Evolutionary conservation across 2,113 vertebrate genomes (phyloP), one percentile per base, ranked within the genome.

Genomic region (Parus major): DNA sequence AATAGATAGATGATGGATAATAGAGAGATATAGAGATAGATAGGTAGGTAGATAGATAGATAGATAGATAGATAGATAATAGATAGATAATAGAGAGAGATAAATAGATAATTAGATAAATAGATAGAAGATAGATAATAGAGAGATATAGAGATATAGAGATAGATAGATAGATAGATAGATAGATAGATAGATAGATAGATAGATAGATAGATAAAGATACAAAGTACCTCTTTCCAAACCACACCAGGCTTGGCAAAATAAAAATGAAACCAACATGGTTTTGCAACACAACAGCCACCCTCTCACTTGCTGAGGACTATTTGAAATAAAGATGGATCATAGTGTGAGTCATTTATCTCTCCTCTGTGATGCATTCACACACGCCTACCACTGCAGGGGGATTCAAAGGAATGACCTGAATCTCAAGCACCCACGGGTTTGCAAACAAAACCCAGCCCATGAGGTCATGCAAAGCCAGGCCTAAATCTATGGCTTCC

Each of bases 271-370:
- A 90, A 80, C 82, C 87, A 60, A 73, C 56, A 8, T 25, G 82
- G 42, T 25, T 90, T 91, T 94, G 87, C 79, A 85, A 83, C 50
- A 86, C 70, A 90, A 82, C 92, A 94, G 92, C 85, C 85, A 95
- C 86, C 71, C 79, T 93, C 92, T 91, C 11, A 3, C 70, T 94
- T 80, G 33, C 93, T 1, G 41, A 90, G 93, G 36, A 71, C 63
- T 63, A 5, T 86, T 63, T 92, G 93, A 92, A 96, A 88, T 88
- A 83, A 93, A 97, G 90, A 94, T 94, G 93, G 96, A 96, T 96
- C 92, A 90, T 71, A 68, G 94, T 52, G 55, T 77, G 87, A 96
- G 88, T 93, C 95, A 95, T 96, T 95, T 90, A 55, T 94, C 92
- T 94, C 95, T 93, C 83, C 86, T 91, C 94, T 87, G 87, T 90